These are phyloP conservation scores for Isurus oxyrinchus DNA, from an alignment of 2,113 vertebrate species.

Conservation along the genomic window DNA sequence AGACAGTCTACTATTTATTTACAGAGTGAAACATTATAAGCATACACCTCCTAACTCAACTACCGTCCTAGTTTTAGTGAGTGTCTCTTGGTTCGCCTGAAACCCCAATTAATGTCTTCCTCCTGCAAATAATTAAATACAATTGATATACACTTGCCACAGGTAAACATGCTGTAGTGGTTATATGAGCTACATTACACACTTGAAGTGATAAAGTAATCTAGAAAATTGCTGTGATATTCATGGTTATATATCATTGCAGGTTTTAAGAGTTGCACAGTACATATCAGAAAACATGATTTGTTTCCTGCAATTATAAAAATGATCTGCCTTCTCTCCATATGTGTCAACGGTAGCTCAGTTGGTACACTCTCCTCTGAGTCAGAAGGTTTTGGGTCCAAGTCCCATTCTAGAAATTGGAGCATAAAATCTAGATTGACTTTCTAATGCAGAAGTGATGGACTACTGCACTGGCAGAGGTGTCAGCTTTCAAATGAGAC, in stretches of 20 bases:
- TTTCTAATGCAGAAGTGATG: no score
- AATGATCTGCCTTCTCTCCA: background rate
- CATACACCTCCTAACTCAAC: background rate
- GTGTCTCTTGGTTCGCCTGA: no score
- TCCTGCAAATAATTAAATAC: no score
- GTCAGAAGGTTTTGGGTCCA: no score
- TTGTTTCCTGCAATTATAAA: background rate
- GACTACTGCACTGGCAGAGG: no score
- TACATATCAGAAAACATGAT: background rate
- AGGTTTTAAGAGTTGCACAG: background rate
- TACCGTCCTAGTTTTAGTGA: background rate
- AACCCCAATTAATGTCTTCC: no score
- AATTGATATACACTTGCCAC: no score
- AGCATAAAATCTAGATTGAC: no score
- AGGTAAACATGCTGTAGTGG: background rate
- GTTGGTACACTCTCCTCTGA: no score
- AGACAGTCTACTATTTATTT: background rate
- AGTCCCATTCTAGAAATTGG: no score
- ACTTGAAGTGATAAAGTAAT: background rate
- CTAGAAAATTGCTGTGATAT: background rate
- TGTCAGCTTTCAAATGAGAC: no score
- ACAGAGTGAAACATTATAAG: background rate
- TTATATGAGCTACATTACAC: background rate
- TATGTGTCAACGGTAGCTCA: background rate
- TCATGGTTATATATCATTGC: background rate